phyloP scores from a whole-genome alignment of 2,888 invertebrate genomes.

The Acholoe squamosa region DNA sequence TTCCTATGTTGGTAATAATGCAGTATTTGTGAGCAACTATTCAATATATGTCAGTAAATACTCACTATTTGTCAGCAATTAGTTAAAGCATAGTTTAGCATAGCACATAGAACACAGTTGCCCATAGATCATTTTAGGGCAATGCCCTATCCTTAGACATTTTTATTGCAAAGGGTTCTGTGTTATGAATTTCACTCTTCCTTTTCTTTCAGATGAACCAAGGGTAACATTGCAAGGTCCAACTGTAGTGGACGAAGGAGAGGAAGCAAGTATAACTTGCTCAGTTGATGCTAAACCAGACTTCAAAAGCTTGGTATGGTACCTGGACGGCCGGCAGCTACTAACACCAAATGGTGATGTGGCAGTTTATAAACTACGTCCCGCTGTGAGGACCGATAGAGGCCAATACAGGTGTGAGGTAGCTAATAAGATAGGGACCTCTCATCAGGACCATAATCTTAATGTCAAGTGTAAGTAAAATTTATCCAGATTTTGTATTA shows the following conservation, averaged over 20 bases:
- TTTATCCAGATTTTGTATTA: background rate
- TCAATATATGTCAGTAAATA: no score
- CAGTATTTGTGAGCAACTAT: no score
- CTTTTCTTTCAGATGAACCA: conserved; percentile 1
- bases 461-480: background rate
- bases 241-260: background rate
- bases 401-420: background rate
- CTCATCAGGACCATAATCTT: background rate
- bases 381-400: background rate
- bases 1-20: no score
- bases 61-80: no score
- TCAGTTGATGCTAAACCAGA: conserved; percentile 13
- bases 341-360: background rate
- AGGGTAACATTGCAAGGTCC: background rate
- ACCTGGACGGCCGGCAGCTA: background rate
- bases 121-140: no score
- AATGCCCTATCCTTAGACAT: no score
- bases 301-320: background rate
- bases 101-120: no score
- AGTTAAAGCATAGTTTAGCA: no score
- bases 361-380: background rate
- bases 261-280: background rate
- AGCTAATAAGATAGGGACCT: background rate
- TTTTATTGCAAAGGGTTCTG: no score
- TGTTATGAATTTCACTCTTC: no score